phyloP scores from a whole-genome alignment of 2,888 invertebrate genomes.

The Epinotia nisella region DNA sequence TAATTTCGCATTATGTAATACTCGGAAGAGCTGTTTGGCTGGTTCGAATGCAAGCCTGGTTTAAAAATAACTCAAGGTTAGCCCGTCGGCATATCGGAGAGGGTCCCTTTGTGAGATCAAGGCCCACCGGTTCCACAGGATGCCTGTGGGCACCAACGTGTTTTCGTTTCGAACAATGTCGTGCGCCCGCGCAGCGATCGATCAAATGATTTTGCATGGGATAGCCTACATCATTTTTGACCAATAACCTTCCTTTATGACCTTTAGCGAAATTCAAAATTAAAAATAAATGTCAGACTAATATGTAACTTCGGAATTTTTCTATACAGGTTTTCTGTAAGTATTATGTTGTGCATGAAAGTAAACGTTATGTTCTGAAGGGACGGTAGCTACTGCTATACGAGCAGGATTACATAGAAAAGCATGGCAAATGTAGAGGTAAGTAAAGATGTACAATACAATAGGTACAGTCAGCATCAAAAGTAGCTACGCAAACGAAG shows the following conservation, averaged over 20 bases:
- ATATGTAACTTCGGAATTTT: neutral
- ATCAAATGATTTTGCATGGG: conserved; percentile 43
- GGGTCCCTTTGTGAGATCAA: conserved; percentile 82
- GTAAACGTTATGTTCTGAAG: no score
- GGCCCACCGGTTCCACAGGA: conserved; percentile 80
- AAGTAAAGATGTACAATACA: neutral
- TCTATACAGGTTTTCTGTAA: neutral
- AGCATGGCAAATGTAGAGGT: no score
- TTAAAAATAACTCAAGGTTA: conserved; percentile 84
- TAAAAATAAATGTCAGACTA: neutral
- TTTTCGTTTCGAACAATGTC: conserved; percentile 41
- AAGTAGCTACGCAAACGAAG: no score
- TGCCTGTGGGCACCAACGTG: conserved; percentile 60
- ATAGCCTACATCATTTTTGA: conserved; percentile 37
- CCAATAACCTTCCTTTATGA: conserved; percentile 28
- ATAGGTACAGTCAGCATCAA: no score
- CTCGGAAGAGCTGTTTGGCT: conserved; percentile 78
- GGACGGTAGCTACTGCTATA: no score
- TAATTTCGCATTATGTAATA: conserved; percentile 83
- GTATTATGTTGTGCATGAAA: neutral
- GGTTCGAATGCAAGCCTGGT: conserved; percentile 77
- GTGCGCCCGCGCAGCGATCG: conserved; percentile 35
- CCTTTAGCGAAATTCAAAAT: conserved; percentile 6
- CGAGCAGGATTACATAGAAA: no score
- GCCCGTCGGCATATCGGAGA: conserved; percentile 66